Evolutionary conservation across 2,797 vertebrate genomes (phyloP).

Genomic region (Enteromius viviparus): DNA sequence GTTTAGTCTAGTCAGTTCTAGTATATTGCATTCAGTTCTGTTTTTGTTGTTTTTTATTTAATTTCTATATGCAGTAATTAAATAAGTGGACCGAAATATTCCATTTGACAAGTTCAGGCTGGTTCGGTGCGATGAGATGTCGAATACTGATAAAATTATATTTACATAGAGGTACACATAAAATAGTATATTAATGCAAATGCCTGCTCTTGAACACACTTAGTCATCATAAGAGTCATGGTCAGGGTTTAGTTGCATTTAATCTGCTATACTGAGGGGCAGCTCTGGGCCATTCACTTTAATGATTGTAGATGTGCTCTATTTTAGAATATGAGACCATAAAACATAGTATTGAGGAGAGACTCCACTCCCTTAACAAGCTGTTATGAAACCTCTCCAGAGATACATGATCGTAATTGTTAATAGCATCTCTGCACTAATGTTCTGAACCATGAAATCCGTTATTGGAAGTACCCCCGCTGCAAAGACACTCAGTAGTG

Average conservation of each 20-base stretch:
- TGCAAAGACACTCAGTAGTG: background rate
- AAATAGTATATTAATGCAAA: background rate
- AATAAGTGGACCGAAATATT: background rate
- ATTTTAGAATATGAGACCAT: constrained; percentile 20
- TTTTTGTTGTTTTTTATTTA: background rate
- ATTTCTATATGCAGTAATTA: background rate
- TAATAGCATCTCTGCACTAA: constrained; percentile 18
- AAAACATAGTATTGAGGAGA: constrained; percentile 21
- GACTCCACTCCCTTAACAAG: constrained; percentile 40
- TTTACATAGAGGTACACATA: background rate
- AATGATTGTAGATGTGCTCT: constrained; percentile 33
- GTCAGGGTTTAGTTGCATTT: constrained; percentile 12
- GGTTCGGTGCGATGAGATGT: background rate
- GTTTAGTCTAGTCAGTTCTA: too few relatives aligned
- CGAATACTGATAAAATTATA: background rate
- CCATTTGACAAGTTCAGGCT: background rate
- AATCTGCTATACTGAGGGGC: constrained; percentile 12
- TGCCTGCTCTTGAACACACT: background rate
- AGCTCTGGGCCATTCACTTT: constrained; percentile 19
- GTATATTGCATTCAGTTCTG: background rate
- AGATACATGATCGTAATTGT: constrained; percentile 29
- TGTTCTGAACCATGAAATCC: constrained; percentile 17
- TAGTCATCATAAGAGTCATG: background rate
- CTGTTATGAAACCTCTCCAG: constrained; percentile 30
- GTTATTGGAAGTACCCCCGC: background rate